These are phyloP conservation scores for Varanus komodoensis DNA, from an alignment of 2,113 vertebrate species.

Conservation along the genomic window DNA sequence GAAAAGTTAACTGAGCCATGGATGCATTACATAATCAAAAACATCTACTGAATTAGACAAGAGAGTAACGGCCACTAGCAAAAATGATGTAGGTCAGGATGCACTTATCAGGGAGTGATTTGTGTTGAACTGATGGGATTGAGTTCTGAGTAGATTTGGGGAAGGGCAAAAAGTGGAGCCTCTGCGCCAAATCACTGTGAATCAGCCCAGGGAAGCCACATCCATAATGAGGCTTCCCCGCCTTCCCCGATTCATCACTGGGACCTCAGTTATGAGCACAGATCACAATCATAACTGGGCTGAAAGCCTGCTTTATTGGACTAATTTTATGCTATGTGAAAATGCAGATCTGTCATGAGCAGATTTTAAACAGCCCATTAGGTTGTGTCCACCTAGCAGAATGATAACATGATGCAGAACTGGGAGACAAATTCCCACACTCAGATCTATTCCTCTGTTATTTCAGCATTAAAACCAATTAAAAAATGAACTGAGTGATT, in stretches of 20 bases:
- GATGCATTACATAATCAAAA: neutral
- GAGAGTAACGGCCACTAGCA: neutral
- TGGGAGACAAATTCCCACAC: conserved; percentile 24
- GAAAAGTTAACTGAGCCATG: neutral
- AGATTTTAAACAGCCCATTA: conserved; percentile 14
- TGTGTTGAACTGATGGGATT: neutral
- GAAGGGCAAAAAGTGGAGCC: neutral
- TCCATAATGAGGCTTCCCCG: neutral
- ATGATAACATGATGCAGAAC: conserved; percentile 15
- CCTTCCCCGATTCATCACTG: neutral
- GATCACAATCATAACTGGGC: neutral
- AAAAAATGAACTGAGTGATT: conserved; percentile 32
- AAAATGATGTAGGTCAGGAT: neutral
- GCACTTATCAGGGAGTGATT: neutral
- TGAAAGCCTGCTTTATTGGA: neutral
- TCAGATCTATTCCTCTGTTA: conserved; percentile 21
- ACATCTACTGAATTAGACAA: neutral
- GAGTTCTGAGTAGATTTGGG: neutral
- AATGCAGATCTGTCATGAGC: neutral
- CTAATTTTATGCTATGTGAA: neutral
- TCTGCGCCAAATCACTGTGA: neutral
- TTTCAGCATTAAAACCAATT: conserved; percentile 31
- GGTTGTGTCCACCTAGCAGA: neutral
- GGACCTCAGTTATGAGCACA: neutral
- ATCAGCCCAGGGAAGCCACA: neutral